These are phyloP conservation scores for Melikaiella ostensackeni DNA, from an alignment of 2,888 invertebrate genomes.

Conservation along the genomic window DNA sequence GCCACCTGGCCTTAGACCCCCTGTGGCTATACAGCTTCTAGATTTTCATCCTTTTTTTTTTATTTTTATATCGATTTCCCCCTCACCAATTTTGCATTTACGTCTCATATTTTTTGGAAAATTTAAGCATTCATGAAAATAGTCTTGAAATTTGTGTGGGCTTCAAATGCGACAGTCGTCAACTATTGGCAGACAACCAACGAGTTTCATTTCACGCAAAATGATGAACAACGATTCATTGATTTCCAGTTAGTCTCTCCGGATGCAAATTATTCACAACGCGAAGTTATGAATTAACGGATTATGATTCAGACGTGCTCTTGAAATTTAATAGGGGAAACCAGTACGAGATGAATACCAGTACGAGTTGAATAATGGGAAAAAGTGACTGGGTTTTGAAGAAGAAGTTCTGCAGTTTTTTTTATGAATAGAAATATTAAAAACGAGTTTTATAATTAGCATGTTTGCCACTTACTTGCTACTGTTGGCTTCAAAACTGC, in stretches of 20 bases:
- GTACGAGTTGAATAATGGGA: too few relatives aligned
- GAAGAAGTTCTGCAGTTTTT: too few relatives aligned
- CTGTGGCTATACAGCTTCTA: slow-evolving; percentile 23
- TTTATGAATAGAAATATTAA: too few relatives aligned
- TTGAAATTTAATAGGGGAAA: neutral
- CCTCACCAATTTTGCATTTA: neutral
- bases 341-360: too few relatives aligned
- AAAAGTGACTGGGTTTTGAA: too few relatives aligned
- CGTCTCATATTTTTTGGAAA: neutral
- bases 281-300: neutral
- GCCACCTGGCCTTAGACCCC: slow-evolving; percentile 36
- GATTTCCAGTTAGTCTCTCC: neutral
- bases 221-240: slow-evolving; percentile 6
- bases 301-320: neutral
- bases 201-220: slow-evolving; percentile 5
- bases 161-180: neutral
- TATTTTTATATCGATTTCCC: neutral
- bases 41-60: slow-evolving; percentile 3
- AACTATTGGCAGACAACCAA: slow-evolving; percentile 27
- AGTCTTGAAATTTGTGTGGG: slow-evolving; percentile 14
- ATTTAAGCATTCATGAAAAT: neutral
- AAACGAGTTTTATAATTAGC: too few relatives aligned
- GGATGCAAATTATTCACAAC: slow-evolving; percentile 3
- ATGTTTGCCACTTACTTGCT: too few relatives aligned
- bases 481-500: too few relatives aligned